phyloP scores from a whole-genome alignment of 1,140 invertebrate species.

The Gonioctena quinquepunctata region DNA sequence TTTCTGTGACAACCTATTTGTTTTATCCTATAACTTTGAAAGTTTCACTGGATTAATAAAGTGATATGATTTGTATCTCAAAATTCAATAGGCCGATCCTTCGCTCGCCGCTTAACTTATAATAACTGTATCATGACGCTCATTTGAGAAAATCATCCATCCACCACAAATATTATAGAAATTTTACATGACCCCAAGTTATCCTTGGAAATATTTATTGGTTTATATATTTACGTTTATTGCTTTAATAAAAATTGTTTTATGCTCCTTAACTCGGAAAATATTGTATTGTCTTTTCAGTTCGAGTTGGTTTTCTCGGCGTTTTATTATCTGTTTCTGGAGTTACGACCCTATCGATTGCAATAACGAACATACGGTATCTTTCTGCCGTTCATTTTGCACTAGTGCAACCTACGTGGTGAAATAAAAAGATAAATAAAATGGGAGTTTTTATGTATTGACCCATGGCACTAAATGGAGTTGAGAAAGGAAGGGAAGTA shows the following conservation, averaged over 20 bases:
- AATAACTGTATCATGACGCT: no score
- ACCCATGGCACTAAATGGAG: no score
- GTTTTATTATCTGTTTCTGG: constrained; percentile 28
- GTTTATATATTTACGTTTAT: constrained; percentile 32
- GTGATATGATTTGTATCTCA: no score
- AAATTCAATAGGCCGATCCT: no score
- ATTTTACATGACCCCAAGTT: background rate
- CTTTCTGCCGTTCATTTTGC: constrained; percentile 15
- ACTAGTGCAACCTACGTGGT: background rate
- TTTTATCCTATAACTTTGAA: no score
- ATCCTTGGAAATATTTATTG: constrained; percentile 27
- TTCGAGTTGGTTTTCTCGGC: constrained; percentile 9
- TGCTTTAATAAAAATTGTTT: constrained; percentile 34
- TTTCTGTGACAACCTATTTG: no score
- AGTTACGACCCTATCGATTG: constrained; percentile 29
- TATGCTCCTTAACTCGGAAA: constrained; percentile 26
- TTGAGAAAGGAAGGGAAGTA: no score
- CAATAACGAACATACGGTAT: constrained; percentile 34
- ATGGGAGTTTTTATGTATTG: background rate
- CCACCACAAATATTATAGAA: no score
- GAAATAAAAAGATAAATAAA: background rate
- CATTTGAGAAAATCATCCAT: no score
- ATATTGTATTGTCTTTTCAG: constrained; percentile 27
- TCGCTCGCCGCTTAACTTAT: no score
- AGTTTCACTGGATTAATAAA: no score